Base-by-base conservation (phyloP, 1,140 invertebrate species). In the Pissodes strobi region DNA sequence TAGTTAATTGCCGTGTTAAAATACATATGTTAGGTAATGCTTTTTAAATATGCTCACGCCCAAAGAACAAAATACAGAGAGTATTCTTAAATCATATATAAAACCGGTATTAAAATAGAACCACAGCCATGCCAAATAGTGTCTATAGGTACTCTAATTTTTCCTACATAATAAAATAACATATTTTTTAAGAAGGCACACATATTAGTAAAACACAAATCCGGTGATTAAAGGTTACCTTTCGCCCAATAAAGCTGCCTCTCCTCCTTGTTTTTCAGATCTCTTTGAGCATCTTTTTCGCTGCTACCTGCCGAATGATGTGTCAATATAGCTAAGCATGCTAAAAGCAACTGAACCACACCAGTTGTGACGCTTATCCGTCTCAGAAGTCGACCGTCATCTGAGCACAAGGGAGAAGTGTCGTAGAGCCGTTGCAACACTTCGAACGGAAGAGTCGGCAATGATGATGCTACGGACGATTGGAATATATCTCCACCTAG, bases 191-290 rank as follows among this genome's bases (percentile, higher is more conserved):
- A n/a, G n/a, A n/a, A n/a, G n/a, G n/a, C n/a, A n/a, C n/a, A n/a
- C n/a, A n/a, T n/a, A n/a, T n/a, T n/a, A n/a, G n/a, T n/a, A n/a
- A n/a, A n/a, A n/a, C n/a, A n/a, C n/a, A n/a, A n/a, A n/a, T n/a
- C n/a, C n/a, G n/a, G n/a, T n/a, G n/a, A n/a, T n/a, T n/a, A n/a
- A n/a, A n/a, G n/a, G n/a, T n/a, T 56, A 69, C 79, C 90, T 75
- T 97, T 97, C 0, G 94, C 95, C 94, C 94, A 98, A 78, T 96
- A 97, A 63, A 92, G 81, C 73, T 95, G 92, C 1, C 87, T 87
- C 68, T 93, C 92, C 59, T 92, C 89, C 71, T 90, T 88, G 19
- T 70, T 74, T 30, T 78, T 79, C 0, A 72, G 69, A 15, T 69
- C 70, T 18, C 74, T 75, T 69, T 73, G 23, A 62, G 70, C 13